Evolutionary conservation across 1,140 invertebrate genomes (phyloP).

Genomic region (Ooceraea biroi): DNA sequence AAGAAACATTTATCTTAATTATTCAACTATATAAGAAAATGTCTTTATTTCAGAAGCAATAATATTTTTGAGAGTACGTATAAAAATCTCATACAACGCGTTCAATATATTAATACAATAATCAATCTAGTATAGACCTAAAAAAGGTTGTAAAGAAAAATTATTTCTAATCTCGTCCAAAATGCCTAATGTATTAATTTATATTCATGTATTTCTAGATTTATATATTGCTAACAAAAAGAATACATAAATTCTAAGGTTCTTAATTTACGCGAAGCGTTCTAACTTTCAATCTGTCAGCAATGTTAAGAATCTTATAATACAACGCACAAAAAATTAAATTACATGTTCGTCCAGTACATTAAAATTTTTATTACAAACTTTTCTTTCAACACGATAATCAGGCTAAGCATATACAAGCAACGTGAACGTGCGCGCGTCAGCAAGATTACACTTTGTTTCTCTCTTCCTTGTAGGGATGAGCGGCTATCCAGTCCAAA

Average conservation of each 20-base stretch:
- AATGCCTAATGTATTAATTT: background rate
- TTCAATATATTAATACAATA: too few species aligned
- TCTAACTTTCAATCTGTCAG: background rate
- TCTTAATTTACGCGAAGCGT: background rate
- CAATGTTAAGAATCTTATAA: slow-evolving; percentile 15
- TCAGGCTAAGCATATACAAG: background rate
- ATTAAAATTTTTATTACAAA: slow-evolving; percentile 39
- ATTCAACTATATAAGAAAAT: slow-evolving; percentile 17
- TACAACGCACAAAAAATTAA: slow-evolving; percentile 3
- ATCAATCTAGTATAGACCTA: background rate
- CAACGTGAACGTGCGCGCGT: background rate
- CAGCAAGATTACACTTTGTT: slow-evolving; percentile 57
- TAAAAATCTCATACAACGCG: background rate
- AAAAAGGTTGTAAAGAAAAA: background rate
- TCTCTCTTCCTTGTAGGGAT: slow-evolving; percentile 75
- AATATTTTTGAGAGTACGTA: background rate
- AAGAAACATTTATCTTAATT: slow-evolving; percentile 19
- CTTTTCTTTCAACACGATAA: background rate
- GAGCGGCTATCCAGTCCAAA: slow-evolving; percentile 80
- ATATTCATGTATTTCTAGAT: background rate
- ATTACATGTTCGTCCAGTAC: background rate
- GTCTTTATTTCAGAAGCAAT: background rate
- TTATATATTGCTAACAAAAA: background rate
- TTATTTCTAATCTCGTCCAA: background rate
- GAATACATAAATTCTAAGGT: background rate